Percentiles rank a stretch among this genome's conserved stretches.
phyloP scores from a whole-genome alignment of 2,797 vertebrate species.

The Cynopterus sphinx region DNA sequence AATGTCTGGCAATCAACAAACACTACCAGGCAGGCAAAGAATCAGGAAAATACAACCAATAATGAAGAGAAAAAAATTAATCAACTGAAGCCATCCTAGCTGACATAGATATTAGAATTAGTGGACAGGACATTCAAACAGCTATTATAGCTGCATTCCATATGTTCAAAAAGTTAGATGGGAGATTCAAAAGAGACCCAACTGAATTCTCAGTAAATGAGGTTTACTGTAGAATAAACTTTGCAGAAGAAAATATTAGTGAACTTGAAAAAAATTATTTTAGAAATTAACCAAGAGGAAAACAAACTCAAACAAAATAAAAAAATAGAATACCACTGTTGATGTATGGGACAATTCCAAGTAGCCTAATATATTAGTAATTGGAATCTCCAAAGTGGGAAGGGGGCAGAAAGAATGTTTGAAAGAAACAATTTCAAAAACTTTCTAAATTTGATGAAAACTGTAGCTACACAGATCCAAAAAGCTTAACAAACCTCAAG shows the following conservation, averaged over 20 bases:
- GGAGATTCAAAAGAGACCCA: neutral
- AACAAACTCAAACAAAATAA: neutral
- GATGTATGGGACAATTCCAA: neutral
- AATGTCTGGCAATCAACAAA: neutral
- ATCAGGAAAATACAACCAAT: neutral
- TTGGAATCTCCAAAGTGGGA: neutral
- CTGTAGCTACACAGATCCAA: neutral
- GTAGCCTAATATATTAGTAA: neutral
- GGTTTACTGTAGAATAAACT: constrained; percentile 6
- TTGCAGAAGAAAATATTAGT: neutral
- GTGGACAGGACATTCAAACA: neutral
- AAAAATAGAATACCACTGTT: neutral
- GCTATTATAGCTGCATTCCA: constrained; percentile 3
- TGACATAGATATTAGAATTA: neutral
- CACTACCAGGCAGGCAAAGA: neutral
- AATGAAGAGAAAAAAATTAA: neutral
- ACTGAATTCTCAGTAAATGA: neutral
- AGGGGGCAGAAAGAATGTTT: neutral
- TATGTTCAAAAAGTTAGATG: neutral
- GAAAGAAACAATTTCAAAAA: constrained; percentile 12
- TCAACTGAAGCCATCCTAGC: neutral
- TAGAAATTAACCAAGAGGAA: neutral
- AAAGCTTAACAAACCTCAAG: constrained; percentile 21
- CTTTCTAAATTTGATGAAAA: constrained; percentile 52
- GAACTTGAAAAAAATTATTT: neutral